Base-by-base conservation (phyloP, 2,888 invertebrate species). In the Acanthosoma haemorrhoidale region DNA sequence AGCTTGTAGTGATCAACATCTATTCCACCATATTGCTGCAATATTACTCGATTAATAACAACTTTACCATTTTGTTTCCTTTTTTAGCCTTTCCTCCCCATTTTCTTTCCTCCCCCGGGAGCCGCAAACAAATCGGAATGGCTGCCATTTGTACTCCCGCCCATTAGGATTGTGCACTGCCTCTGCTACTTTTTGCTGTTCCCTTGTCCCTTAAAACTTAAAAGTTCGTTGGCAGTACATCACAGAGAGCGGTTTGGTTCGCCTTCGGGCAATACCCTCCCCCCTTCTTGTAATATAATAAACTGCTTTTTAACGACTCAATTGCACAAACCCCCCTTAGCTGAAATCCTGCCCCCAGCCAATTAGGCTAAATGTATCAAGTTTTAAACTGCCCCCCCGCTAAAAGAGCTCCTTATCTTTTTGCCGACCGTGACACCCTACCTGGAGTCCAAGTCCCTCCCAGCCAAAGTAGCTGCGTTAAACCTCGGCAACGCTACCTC, bases 311-410 rank as follows among this genome's bases (percentile, higher is more conserved):
- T 61, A 61, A 61, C 61, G 61, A 61, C 34, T 21, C 18, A 18
- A 21, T 25, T 32, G 34, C 32, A 18, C 43, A 21, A 3, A 18
- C 21, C 43, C 21, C 21, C 25, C 21, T 1, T 1, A 21, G 18
- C 2, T 18, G 11, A 25, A 51, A 51, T 51, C 51, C 51, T 25
- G 51, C 51, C 25, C 25, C 25, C 13, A 21, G 51, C 51, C 51
- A 51, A 51, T 51, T 51, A 51, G 25, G 51, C 59, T 61, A 61
- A 61, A 61, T 61, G 61, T 61, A 61, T 61, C 61, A 61, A 61
- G 61, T 61, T 61, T 61, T 61, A 36, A 61, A 61, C 36, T 38
- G 38, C 9, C 34, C 61, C 15, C 15, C 61, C 5, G 51, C 51
- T 51, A 51, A 51, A 51, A 51, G 51, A 51, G 51, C n/a, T 25